A percentile compares a stretch with the other conserved stretches of the same genome.
Conservation (phyloP, 2,888 invertebrate genomes). For the Harpagoxenus sublaevis region DNA sequence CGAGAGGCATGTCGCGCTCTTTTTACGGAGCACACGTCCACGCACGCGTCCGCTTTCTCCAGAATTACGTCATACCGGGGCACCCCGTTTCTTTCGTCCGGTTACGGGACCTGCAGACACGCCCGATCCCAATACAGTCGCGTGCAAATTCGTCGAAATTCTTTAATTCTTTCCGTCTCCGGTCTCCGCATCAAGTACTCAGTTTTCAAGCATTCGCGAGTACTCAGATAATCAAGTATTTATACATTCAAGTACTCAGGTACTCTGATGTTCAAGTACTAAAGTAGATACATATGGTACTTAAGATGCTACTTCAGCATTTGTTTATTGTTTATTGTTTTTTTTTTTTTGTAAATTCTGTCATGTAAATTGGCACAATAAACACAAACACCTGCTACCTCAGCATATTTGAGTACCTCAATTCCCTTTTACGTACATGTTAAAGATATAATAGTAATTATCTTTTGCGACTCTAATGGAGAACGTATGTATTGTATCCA, state of each 20-base stretch:
- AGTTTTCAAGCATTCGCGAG: not conserved
- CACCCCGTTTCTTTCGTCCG: conserved; percentile 47
- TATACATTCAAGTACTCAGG: not conserved
- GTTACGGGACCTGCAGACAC: conserved; percentile 41
- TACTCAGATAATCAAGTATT: not conserved
- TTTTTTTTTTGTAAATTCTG: too few species aligned
- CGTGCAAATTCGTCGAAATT: conserved; percentile 31
- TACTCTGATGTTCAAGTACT: not conserved
- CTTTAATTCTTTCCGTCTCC: conserved; percentile 14
- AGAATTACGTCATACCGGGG: conserved; percentile 67
- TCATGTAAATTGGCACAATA: too few species aligned
- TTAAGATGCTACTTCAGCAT: not conserved
- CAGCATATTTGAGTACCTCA: not conserved
- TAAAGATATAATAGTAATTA: not conserved
- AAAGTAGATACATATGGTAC: not conserved
- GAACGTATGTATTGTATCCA: not conserved
- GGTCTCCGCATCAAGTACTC: not conserved
- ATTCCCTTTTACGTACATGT: not conserved
- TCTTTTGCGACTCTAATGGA: not conserved
- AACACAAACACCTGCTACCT: not conserved
- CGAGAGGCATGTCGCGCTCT: conserved; percentile 47
- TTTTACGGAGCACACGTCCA: conserved; percentile 43
- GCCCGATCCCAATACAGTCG: conserved; percentile 14
- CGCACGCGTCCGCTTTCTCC: conserved; percentile 71
- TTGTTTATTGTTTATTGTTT: not conserved